These are phyloP conservation scores for Rhinoraja longicauda DNA, from an alignment of 2,797 vertebrate species.

Conservation along the genomic window DNA sequence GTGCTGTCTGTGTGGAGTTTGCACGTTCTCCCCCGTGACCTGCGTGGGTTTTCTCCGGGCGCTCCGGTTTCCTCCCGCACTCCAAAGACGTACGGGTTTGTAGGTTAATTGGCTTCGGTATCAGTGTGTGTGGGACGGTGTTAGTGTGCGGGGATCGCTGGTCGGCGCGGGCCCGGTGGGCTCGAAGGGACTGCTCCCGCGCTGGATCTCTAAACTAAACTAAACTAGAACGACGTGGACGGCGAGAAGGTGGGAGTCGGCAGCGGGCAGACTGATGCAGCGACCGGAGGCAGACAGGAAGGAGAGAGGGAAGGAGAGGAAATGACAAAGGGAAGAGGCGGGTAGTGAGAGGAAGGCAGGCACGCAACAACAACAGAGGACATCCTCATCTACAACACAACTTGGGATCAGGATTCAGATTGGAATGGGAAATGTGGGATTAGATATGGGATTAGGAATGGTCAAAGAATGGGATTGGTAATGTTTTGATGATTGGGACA, in stretches of 20 bases:
- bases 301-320: background rate
- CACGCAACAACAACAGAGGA: background rate
- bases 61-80: no score
- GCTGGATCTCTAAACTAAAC: background rate
- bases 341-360: background rate
- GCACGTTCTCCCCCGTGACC: no score
- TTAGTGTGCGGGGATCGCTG: no score
- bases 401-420: background rate
- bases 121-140: no score
- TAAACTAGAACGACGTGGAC: background rate
- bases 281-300: background rate
- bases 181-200: no score
- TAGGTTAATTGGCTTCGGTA: no score
- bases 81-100: no score
- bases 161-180: no score
- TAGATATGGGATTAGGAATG: conserved; percentile 35
- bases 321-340: background rate
- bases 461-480: conserved; percentile 49
- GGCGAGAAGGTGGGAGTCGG: background rate
- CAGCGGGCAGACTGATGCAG: no score
- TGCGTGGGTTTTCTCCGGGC: no score
- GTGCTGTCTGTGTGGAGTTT: no score
- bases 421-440: conserved; percentile 45
- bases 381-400: background rate
- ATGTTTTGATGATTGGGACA: conserved; percentile 36